These are phyloP conservation scores for Andrena bucephala DNA, from an alignment of 2,888 invertebrate species.

Conservation along the genomic window DNA sequence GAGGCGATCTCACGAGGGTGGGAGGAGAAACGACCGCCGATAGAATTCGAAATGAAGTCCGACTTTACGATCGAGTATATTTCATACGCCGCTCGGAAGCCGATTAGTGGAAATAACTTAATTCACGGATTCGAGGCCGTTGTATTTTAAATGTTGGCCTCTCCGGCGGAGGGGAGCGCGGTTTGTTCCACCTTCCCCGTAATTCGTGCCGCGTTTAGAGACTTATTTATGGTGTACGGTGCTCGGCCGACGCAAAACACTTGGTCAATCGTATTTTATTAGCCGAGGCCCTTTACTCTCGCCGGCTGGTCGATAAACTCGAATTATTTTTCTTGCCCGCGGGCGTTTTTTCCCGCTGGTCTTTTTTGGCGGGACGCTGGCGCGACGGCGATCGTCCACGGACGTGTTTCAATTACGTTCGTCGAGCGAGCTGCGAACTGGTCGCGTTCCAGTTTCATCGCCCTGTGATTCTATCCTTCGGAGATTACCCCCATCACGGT, in stretches of 20 bases:
- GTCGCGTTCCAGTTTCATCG: background rate
- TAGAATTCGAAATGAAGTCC: conserved; percentile 64
- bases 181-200: conserved; percentile 43
- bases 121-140: conserved; percentile 67
- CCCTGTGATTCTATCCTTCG: background rate
- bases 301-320: conserved; percentile 55
- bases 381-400: conserved; percentile 3
- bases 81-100: conserved; percentile 68
- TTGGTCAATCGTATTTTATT: conserved; percentile 68
- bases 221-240: conserved; percentile 61
- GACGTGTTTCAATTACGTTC: conserved; percentile 44
- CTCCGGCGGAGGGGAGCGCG: conserved; percentile 6
- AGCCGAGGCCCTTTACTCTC: conserved; percentile 25
- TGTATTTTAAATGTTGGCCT: conserved; percentile 42
- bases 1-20: background rate
- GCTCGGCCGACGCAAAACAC: conserved; percentile 31
- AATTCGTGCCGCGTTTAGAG: conserved; percentile 62
- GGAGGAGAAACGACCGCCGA: conserved; percentile 26
- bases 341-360: background rate
- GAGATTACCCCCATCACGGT: background rate
- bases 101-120: conserved; percentile 74
- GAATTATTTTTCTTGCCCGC: conserved; percentile 53
- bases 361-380: conserved; percentile 5
- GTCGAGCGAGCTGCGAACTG: conserved; percentile 17
- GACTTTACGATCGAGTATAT: conserved; percentile 71